phyloP scores from a whole-genome alignment of 2,797 vertebrate genomes.

The Cyclopterus lumpus region DNA sequence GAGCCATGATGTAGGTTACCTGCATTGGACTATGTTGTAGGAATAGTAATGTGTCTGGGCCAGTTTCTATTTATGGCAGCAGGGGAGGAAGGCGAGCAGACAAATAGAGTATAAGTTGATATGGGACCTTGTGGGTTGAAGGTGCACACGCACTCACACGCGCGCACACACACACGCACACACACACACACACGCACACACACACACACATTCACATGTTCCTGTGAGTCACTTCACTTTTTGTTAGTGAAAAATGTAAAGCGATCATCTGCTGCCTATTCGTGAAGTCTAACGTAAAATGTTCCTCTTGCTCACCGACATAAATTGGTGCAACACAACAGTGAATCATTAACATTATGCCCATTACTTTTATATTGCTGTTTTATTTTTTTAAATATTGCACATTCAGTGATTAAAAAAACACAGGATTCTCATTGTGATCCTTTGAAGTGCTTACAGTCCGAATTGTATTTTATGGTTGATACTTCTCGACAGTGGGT shows the following conservation, averaged over 20 bases:
- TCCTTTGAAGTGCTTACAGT: constrained; percentile 10
- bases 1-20: constrained; percentile 62
- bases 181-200: neutral
- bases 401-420: neutral
- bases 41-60: constrained; percentile 77
- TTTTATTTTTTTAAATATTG: neutral
- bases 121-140: constrained; percentile 24
- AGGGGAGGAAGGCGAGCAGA: constrained; percentile 69
- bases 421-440: constrained; percentile 16
- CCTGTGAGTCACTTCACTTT: neutral
- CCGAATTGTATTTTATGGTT: constrained; percentile 41
- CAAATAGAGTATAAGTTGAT: constrained; percentile 56
- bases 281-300: neutral
- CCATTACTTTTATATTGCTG: neutral
- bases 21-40: constrained; percentile 75
- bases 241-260: neutral
- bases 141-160: neutral
- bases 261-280: neutral
- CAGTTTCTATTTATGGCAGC: constrained; percentile 70
- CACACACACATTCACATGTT: neutral
- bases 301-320: neutral
- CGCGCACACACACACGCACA: neutral
- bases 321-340: neutral
- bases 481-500: constrained; percentile 45
- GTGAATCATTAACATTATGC: neutral